Evolutionary conservation across 2,797 vertebrate genomes (phyloP).

Genomic region (Hirundo rustica): DNA sequence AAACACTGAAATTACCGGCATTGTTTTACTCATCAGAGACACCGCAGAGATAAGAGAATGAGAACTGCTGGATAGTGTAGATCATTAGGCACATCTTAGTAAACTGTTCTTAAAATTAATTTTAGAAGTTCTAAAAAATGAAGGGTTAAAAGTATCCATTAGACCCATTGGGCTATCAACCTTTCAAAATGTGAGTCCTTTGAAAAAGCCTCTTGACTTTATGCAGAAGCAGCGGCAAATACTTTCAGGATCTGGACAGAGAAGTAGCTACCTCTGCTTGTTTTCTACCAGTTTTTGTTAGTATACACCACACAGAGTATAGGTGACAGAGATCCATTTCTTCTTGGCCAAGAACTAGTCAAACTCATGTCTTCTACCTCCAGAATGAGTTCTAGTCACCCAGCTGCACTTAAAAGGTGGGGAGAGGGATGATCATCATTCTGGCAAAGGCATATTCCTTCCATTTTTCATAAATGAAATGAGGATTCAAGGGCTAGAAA

Average conservation of each 20-base stretch:
- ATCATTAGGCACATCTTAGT: not conserved
- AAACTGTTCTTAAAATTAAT: not conserved
- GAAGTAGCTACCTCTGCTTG: not conserved
- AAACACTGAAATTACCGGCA: not conserved
- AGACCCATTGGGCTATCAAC: not conserved
- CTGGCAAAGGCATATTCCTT: not conserved
- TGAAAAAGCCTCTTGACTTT: not conserved
- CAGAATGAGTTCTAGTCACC: not conserved
- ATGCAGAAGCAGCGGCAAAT: not conserved
- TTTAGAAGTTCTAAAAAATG: not conserved
- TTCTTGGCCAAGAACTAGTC: not conserved
- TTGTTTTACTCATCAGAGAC: not conserved
- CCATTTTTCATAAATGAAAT: not conserved
- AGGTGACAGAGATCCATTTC: not conserved
- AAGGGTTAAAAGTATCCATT: not conserved
- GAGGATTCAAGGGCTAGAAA: not conserved
- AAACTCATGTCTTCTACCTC: not conserved
- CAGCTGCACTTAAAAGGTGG: not conserved
- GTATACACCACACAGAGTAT: not conserved
- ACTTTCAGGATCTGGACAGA: not conserved
- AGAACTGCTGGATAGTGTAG: not conserved
- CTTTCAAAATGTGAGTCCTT: not conserved
- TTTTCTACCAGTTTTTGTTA: not conserved
- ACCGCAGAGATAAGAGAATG: not conserved
- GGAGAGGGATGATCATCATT: not conserved